Evolutionary conservation across 2,888 invertebrate species (phyloP), one percentile per base, ranked within the genome.

Genomic region (Anticlea derivata): DNA sequence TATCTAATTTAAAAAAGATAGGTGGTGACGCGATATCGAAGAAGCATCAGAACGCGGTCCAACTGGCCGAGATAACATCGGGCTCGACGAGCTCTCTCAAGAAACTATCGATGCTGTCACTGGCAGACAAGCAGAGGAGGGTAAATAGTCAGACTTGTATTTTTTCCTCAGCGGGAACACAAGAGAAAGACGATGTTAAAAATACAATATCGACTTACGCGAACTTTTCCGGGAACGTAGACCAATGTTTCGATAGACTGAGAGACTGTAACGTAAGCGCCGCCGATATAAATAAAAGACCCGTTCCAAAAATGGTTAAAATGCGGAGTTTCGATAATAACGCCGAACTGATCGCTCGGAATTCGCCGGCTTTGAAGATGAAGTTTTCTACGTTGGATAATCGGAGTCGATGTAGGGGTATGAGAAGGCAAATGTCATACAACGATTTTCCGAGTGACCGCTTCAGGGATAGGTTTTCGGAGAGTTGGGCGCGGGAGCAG

Each of bases 351-450:
- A 54, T 79, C 27, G 70, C 73, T 47, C 78, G 80, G 63, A 79
- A 80, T 58, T 80, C 86, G 24, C 81, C 85, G 1, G 72, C 70
- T 35, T 63, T 79, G 58, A 81, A 79, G 57, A 83, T 82, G 65
- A 90, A 89, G 66, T 90, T 86, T 75, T 90, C 89, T 48, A 90
- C 90, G 50, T 68, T 90, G 66, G 90, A 90, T 70, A 88, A 87
- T 65, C 83, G 88, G 44, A 87, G 84, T 69, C 79, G 86, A 57
- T 86, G 88, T 78, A 80, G 82, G 60, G 83, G 83, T 70, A 87
- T 90, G 66, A 81, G 79, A 63, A 80, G 90, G 60, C 90, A 90
- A 73, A 80, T 91, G 86, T 91, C 91, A 45, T 91, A 84, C 70
- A 91, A 87, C 66, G 91, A 91, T 66, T 88, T 91, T 74, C 85